A percentile compares a stretch with the other conserved stretches of the same genome.
Conservation (phyloP, 2,113 vertebrate genomes). For the Porphyrio hochstetteri region DNA sequence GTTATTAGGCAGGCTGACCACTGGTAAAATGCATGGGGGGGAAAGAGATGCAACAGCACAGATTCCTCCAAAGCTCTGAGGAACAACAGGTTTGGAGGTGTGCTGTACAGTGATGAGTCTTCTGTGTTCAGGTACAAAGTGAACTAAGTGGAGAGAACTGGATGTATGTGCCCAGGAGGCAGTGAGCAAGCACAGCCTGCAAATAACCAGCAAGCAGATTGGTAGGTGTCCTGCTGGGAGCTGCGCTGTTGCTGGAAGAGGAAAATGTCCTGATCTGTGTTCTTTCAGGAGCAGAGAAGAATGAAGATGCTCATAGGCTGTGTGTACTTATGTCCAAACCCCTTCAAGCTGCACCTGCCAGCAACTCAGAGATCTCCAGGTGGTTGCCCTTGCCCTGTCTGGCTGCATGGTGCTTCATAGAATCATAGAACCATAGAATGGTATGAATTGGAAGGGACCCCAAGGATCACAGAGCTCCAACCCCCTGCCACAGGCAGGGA, state of each 20-base stretch:
- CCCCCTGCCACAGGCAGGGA: no score
- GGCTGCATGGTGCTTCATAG: background rate
- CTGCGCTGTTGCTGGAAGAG: background rate
- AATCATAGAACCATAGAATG: no score
- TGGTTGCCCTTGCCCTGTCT: background rate
- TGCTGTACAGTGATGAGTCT: background rate
- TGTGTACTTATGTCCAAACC: background rate
- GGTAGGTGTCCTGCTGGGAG: constrained; percentile 5
- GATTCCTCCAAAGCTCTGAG: background rate
- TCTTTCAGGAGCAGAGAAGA: background rate
- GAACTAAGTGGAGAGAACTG: background rate
- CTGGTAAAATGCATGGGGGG: background rate
- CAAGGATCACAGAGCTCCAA: no score
- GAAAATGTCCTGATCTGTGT: background rate
- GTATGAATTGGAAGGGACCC: no score
- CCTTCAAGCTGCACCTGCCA: background rate
- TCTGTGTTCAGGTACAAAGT: background rate
- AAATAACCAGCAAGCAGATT: constrained; percentile 3
- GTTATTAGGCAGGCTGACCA: background rate
- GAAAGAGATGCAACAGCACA: background rate
- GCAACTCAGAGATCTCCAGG: background rate
- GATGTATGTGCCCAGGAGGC: background rate
- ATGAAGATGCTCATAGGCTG: background rate
- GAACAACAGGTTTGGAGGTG: background rate
- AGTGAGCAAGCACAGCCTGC: background rate